Evolutionary conservation across 2,113 vertebrate genomes (phyloP).

Genomic region (Campylomormyrus tamandua): DNA sequence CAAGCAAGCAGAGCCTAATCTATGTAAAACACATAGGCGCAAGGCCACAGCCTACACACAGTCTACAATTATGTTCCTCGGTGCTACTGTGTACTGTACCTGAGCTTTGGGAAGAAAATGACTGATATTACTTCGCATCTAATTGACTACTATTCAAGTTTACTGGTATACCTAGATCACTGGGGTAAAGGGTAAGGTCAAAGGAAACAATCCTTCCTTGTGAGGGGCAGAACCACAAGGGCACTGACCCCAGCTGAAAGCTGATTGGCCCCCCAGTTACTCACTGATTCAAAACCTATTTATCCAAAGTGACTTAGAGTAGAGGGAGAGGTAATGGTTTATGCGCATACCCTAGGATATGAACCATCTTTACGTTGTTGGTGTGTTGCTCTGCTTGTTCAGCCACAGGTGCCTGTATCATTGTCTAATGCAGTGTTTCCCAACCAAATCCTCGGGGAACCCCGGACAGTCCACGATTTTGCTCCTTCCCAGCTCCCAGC

Average conservation of each 20-base stretch:
- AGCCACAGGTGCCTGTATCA: not conserved
- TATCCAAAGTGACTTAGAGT: not conserved
- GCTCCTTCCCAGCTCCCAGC: too few species aligned
- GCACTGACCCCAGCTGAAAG: not conserved
- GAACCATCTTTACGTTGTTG: not conserved
- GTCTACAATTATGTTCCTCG: not conserved
- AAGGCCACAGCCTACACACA: not conserved
- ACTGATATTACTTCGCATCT: not conserved
- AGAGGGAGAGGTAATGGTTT: not conserved
- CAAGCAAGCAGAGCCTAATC: not conserved
- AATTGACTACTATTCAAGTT: not conserved
- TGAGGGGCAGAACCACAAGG: not conserved
- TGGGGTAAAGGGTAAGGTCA: not conserved
- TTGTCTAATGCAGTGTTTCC: not conserved
- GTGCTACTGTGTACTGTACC: not conserved
- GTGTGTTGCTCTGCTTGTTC: not conserved
- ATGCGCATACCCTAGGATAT: not conserved
- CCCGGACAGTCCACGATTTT: too few species aligned
- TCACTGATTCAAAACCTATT: not conserved
- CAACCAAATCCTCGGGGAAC: too few species aligned
- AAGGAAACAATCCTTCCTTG: not conserved
- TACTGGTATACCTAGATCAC: not conserved
- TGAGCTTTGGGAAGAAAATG: not conserved
- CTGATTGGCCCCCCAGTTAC: not conserved
- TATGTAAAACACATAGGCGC: not conserved